Conservation (phyloP, 2,113 vertebrate genomes). For the Phrynosoma blainvillii region DNA sequence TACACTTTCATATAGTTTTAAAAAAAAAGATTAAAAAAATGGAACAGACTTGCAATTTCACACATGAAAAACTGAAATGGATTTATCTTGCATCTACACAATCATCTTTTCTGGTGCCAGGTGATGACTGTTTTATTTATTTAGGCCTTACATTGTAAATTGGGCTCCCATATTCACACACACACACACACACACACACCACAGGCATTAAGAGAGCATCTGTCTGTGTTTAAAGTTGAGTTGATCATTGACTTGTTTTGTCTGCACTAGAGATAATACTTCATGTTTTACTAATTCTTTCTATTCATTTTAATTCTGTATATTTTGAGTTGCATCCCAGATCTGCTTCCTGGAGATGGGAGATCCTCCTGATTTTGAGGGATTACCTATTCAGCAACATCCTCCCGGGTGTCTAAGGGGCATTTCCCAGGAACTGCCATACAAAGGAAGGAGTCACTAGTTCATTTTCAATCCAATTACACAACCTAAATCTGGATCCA, state of each 20-base stretch:
- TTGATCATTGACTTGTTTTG: neutral
- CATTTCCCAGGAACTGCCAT: neutral
- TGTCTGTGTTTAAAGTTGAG: neutral
- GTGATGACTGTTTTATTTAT: no score
- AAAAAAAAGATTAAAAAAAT: neutral
- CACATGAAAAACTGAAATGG: neutral
- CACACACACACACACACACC: no score
- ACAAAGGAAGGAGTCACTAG: neutral
- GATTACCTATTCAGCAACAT: neutral
- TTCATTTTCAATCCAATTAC: neutral
- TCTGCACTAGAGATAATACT: neutral
- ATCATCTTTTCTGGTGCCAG: no score
- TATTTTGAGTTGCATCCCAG: neutral
- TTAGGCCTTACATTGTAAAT: no score
- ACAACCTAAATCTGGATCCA: neutral
- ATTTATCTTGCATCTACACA: neutral
- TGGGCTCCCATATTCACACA: no score
- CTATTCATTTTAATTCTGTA: neutral
- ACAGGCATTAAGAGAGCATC: no score
- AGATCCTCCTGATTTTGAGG: neutral
- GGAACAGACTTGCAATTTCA: neutral
- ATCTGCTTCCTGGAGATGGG: neutral
- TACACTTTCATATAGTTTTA: neutral
- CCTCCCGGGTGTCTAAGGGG: neutral
- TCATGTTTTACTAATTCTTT: neutral